These are phyloP conservation scores for Spilosoma lubricipeda DNA, from an alignment of 2,888 invertebrate species.

Conservation along the genomic window DNA sequence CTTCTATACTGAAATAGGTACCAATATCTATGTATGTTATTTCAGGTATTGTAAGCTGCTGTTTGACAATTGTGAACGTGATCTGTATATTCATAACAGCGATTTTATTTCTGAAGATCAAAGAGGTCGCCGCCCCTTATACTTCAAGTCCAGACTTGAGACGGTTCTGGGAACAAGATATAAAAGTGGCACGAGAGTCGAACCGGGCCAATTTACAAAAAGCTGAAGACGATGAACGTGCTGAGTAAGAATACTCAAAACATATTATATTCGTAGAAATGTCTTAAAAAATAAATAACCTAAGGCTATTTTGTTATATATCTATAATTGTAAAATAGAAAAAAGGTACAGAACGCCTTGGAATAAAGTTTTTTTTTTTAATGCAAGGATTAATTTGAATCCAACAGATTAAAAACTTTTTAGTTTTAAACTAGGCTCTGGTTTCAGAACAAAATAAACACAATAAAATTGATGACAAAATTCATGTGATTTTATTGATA, in stretches of 20 bases:
- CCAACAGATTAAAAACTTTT: background rate
- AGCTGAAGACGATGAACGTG: slow-evolving; percentile 84
- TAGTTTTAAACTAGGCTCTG: background rate
- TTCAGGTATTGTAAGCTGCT: slow-evolving; percentile 90
- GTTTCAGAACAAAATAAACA: background rate
- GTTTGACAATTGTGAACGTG: slow-evolving; percentile 93
- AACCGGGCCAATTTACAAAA: slow-evolving; percentile 87
- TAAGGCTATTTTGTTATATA: too few relatives aligned
- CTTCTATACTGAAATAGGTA: background rate
- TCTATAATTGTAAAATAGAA: too few relatives aligned
- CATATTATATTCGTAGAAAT: background rate
- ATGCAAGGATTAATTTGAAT: too few relatives aligned
- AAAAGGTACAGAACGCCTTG: too few relatives aligned
- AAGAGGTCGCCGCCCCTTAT: slow-evolving; percentile 93
- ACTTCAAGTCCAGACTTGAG: slow-evolving; percentile 91
- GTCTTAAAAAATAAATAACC: too few relatives aligned
- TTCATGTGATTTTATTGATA: background rate
- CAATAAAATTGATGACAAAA: background rate
- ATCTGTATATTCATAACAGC: slow-evolving; percentile 94
- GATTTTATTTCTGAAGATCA: slow-evolving; percentile 92
- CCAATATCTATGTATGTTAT: background rate
- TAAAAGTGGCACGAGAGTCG: slow-evolving; percentile 90
- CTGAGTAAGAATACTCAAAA: slow-evolving; percentile 66
- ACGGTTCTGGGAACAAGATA: slow-evolving; percentile 93
- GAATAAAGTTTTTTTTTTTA: too few relatives aligned